Evolutionary conservation across 2,113 vertebrate genomes (phyloP), one percentile per base, ranked within the genome.

Genomic region (Cacatua alba): DNA sequence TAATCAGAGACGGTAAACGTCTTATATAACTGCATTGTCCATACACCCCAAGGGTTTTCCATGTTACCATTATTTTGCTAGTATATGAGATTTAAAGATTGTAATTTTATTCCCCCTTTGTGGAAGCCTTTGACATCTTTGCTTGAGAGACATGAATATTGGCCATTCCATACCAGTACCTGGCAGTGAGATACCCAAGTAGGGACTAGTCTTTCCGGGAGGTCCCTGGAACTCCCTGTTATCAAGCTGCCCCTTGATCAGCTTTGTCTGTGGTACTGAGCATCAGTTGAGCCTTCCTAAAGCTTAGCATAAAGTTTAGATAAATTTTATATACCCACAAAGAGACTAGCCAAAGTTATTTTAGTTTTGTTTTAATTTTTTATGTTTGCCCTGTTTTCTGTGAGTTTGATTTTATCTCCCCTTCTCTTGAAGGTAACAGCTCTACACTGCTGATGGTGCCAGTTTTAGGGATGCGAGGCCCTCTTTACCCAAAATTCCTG

Each of bases 1-100:
- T 83, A 94, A 84, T 74, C 68, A 24, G 55, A 83, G 77, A 70
- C 48, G 84, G 83, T 93, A 96, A 96, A 94, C 93, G 92, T 75
- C 35, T 95, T 95, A 82, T 49, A 13, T 95, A 95, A 96, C 88
- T 82, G 57, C 44, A 52, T 93, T 93, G 92, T 82, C 86, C 59
- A 11, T 43, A 48, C 52, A 86, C 91, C 57, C 82, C 83, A 62
- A 68, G 90, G 80, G 94, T 96, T 96, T 75, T n/a, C 85, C 62
- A 68, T 63, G 25, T 91, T 94, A 62, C 62, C 29, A 31, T 92
- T 60, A 75, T 55, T 86, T 90, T 75, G 64, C 37, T 86, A 76
- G 60, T 17, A 26, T 37, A 17, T 9, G 19, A 60, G 35, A 88
- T 83, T 43, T 62, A 53, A 74, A 74, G 15, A 10, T 53, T 35